Evolutionary conservation across 2,797 vertebrate genomes (phyloP).

Genomic region (Taenioides sp.): DNA sequence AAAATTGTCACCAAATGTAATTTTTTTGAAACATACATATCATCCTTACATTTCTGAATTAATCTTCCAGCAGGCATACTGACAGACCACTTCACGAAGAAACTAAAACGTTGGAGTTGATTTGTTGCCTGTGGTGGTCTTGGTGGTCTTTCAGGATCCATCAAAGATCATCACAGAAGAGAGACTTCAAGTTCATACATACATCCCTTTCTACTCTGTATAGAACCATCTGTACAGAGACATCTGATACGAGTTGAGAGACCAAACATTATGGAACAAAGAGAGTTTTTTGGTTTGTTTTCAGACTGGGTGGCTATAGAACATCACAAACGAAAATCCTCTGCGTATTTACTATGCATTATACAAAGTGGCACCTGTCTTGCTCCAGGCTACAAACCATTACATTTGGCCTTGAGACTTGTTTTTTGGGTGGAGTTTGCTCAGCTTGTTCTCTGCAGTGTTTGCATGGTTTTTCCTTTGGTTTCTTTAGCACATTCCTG

Average conservation of each 20-base stretch:
- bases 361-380: neutral
- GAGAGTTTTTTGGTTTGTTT: conserved; percentile 1
- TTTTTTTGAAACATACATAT: too few species aligned
- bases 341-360: neutral
- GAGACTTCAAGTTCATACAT: conserved; percentile 33
- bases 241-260: conserved; percentile 3
- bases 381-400: neutral
- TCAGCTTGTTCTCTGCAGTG: conserved; percentile 21
- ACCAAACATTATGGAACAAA: conserved; percentile 16
- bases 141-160: conserved; percentile 45
- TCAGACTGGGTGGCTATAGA: neutral
- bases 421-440: conserved; percentile 29
- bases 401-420: conserved; percentile 12
- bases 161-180: conserved; percentile 64
- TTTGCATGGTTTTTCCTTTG: conserved; percentile 36
- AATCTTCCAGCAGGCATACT: too few species aligned
- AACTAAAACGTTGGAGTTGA: conserved; percentile 65
- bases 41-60: too few species aligned
- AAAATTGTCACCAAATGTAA: too few species aligned
- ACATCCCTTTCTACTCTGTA: conserved; percentile 26
- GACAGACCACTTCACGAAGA: conserved; percentile 55
- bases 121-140: conserved; percentile 58
- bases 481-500: conserved; percentile 56
- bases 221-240: conserved; percentile 23
- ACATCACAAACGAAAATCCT: neutral